Evolutionary conservation across 2,888 invertebrate genomes (phyloP).

Genomic region (Harpalus rufipes): DNA sequence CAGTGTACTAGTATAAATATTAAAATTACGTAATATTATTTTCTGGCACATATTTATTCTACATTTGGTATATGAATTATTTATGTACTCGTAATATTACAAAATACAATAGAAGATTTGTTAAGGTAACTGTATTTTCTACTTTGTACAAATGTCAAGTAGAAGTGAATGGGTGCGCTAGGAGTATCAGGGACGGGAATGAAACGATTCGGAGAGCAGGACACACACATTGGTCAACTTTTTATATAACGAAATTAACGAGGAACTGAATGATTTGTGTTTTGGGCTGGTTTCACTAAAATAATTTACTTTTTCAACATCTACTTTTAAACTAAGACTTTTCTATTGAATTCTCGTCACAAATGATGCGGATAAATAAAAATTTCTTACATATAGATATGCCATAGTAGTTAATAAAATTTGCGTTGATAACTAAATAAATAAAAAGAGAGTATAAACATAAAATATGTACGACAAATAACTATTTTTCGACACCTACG

Average conservation of each 20-base stretch:
- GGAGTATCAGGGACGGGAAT: not conserved
- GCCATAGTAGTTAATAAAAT: too few relatives aligned
- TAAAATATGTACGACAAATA: too few relatives aligned
- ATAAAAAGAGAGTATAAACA: too few relatives aligned
- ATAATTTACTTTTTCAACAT: not conserved
- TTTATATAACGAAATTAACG: slow-evolving; percentile 8
- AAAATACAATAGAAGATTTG: slow-evolving; percentile 58
- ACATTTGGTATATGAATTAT: slow-evolving; percentile 46
- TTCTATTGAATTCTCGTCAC: too few relatives aligned
- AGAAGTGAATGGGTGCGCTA: slow-evolving; percentile 18
- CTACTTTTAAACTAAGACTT: too few relatives aligned
- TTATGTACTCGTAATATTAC: slow-evolving; percentile 49
- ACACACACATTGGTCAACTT: slow-evolving; percentile 37
- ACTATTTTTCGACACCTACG: too few relatives aligned
- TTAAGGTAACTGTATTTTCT: slow-evolving; percentile 62
- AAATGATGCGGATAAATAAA: too few relatives aligned
- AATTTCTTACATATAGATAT: too few relatives aligned
- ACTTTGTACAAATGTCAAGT: slow-evolving; percentile 61
- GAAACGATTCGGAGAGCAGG: not conserved
- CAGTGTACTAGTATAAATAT: slow-evolving; percentile 47
- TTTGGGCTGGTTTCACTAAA: not conserved
- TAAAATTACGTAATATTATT: slow-evolving; percentile 50
- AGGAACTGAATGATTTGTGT: not conserved
- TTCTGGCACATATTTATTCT: slow-evolving; percentile 62
- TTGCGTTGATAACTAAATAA: too few relatives aligned